These are phyloP conservation scores for Trinorchestia longiramus DNA, from an alignment of 1,140 invertebrate species.

Conservation along the genomic window DNA sequence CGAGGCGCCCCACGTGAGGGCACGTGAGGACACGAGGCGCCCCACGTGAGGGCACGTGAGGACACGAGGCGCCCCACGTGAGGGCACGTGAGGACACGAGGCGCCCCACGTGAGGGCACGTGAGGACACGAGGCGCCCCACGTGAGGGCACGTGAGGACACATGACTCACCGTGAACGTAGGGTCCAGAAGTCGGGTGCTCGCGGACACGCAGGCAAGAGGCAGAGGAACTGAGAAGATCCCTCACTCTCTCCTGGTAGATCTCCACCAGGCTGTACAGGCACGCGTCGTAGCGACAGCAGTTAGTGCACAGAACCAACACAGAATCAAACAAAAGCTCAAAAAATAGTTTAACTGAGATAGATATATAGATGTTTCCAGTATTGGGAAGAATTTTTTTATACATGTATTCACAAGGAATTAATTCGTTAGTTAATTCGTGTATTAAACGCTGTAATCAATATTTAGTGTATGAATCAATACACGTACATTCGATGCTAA, in stretches of 20 bases:
- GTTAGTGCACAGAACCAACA: neutral
- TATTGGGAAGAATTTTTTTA: no score
- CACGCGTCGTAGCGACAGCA: neutral
- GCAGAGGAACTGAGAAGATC: slow-evolving; percentile 78
- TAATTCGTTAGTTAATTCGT: no score
- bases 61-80: neutral
- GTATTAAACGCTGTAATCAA: no score
- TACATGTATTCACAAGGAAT: no score
- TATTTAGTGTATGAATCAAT: no score
- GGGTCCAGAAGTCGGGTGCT: slow-evolving; percentile 91
- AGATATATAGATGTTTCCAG: neutral
- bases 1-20: no score
- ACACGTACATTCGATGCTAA: no score
- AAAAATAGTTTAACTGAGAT: neutral
- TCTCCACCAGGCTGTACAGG: slow-evolving; percentile 75
- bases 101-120: no score
- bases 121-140: neutral
- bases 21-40: neutral
- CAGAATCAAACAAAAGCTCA: no score
- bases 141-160: neutral
- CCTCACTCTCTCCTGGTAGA: slow-evolving; percentile 91
- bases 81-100: neutral
- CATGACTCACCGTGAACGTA: slow-evolving; percentile 82
- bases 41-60: neutral
- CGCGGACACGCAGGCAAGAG: slow-evolving; percentile 77